These are phyloP conservation scores for Toxotes chatareus DNA, from an alignment of 2,113 vertebrate genomes.

Conservation along the genomic window DNA sequence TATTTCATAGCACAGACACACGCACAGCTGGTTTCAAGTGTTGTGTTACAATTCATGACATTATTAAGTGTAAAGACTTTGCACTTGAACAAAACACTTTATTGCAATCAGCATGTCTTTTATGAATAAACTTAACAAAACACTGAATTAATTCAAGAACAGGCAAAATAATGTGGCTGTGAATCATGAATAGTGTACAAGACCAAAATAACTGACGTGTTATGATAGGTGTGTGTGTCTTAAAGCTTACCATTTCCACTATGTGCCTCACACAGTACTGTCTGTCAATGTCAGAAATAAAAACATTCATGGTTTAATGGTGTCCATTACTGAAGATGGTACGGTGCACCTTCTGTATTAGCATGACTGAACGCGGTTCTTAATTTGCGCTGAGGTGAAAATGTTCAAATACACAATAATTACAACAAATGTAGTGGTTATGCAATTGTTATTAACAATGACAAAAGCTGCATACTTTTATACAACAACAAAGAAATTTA, in stretches of 20 bases:
- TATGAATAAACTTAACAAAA: conserved; percentile 34
- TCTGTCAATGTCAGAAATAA: conserved; percentile 11
- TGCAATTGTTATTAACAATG: conserved; percentile 44
- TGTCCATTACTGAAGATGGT: neutral
- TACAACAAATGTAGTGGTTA: conserved; percentile 53
- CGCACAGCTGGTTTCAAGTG: conserved; percentile 44
- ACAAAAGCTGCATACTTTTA: conserved; percentile 46
- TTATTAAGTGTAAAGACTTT: conserved; percentile 36
- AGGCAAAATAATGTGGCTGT: conserved; percentile 5
- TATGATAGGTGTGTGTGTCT: conserved; percentile 7
- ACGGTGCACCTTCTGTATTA: neutral
- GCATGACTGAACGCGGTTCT: neutral
- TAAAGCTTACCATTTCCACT: conserved; percentile 32
- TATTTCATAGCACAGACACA: conserved; percentile 58
- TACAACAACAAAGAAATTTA: conserved; percentile 27
- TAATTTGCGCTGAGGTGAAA: conserved; percentile 12
- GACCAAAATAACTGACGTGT: conserved; percentile 15
- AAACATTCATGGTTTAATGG: conserved; percentile 26
- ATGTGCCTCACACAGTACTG: conserved; percentile 14
- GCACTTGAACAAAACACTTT: conserved; percentile 37
- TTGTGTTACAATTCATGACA: conserved; percentile 45
- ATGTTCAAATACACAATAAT: conserved; percentile 40
- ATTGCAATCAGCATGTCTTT: conserved; percentile 37
- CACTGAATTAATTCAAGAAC: conserved; percentile 17
- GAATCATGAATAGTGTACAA: neutral